Evolutionary conservation across 2,797 vertebrate species (phyloP).

Genomic region (Rhodeus uyekii): DNA sequence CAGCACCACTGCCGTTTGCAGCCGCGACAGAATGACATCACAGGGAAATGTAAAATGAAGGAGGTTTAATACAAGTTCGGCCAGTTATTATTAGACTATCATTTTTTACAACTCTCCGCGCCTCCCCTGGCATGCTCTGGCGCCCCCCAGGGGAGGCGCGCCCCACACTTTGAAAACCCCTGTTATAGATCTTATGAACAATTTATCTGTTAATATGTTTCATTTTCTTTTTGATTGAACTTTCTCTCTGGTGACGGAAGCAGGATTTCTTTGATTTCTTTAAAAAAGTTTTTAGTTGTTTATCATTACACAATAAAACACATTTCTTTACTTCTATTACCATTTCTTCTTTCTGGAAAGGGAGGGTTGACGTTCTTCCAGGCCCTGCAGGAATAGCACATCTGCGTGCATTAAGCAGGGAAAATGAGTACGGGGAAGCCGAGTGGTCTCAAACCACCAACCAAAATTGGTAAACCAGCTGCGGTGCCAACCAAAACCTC

Average conservation of each 20-base stretch:
- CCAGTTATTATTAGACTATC: too few species aligned
- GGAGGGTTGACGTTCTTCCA: neutral
- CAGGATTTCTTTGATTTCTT: too few species aligned
- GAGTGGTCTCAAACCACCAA: conserved; percentile 93
- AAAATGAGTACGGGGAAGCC: conserved; percentile 86
- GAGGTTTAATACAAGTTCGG: too few species aligned
- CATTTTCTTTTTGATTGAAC: neutral
- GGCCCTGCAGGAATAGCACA: conserved; percentile 20
- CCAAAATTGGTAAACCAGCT: conserved; percentile 86
- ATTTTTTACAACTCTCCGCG: too few species aligned
- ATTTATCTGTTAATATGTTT: neutral
- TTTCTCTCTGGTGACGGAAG: neutral
- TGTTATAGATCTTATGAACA: neutral
- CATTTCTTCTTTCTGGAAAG: neutral
- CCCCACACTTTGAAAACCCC: too few species aligned
- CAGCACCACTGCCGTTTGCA: too few species aligned
- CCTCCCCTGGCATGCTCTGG: too few species aligned
- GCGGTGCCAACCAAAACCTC: conserved; percentile 76
- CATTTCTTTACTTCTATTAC: neutral
- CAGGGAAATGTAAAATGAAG: too few species aligned
- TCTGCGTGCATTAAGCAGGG: conserved; percentile 45
- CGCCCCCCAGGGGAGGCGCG: too few species aligned
- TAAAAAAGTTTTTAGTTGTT: neutral
- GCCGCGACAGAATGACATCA: too few species aligned
- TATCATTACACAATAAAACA: neutral